Conservation (phyloP, 2,888 invertebrate genomes). For the Parnassius glacialis region DNA sequence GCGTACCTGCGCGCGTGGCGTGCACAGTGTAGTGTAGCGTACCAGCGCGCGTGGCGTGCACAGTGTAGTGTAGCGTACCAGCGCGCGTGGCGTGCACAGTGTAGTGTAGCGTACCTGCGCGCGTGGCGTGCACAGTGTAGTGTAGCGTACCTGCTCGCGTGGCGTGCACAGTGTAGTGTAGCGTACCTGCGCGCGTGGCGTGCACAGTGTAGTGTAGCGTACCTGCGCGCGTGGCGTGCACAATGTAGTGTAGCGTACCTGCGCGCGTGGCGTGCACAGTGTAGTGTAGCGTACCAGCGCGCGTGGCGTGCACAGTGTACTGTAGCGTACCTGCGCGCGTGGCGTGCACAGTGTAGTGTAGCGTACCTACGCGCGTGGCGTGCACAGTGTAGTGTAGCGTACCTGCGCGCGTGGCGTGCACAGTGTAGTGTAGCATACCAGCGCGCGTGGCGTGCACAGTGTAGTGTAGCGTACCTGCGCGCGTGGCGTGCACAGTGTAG, state of each 20-base stretch:
- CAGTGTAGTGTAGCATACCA: too few relatives aligned
- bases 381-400: slow-evolving; percentile 87
- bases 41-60: slow-evolving; percentile 54
- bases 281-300: slow-evolving; percentile 65
- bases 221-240: slow-evolving; percentile 83
- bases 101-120: too few relatives aligned
- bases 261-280: not conserved
- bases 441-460: too few relatives aligned
- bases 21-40: slow-evolving; percentile 88
- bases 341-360: not conserved
- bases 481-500: too few relatives aligned
- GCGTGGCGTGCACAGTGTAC: slow-evolving; percentile 85
- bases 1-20: slow-evolving; percentile 79
- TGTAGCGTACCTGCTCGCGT: slow-evolving; percentile 74
- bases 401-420: too few relatives aligned
- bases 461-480: too few relatives aligned
- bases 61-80: slow-evolving; percentile 56
- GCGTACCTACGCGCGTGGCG: slow-evolving; percentile 79
- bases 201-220: slow-evolving; percentile 25
- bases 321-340: too few relatives aligned
- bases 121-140: not conserved
- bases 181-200: too few relatives aligned
- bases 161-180: slow-evolving; percentile 86
- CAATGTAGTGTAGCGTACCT: too few relatives aligned
- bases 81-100: slow-evolving; percentile 83